Base-by-base conservation (phyloP, 1,140 invertebrate genomes). In the Trypoxylus dichotomus region DNA sequence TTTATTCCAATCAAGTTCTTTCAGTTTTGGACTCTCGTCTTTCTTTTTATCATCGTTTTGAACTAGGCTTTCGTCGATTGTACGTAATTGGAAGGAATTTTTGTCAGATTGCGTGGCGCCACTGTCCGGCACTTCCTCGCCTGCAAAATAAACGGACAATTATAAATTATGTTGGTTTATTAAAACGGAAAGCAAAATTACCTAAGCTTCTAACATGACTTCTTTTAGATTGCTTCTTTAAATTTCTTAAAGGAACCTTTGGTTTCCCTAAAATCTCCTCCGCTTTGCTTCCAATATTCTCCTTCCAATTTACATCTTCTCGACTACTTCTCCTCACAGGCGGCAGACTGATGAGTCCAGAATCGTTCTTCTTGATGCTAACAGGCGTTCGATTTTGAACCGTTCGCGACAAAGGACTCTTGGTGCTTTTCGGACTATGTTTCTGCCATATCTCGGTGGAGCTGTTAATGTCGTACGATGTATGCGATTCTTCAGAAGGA, bases 321-420 rank as follows among this genome's bases (percentile, higher is more conserved):
- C 77, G 63, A 42, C 73, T 79, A 7, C 73, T 41, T 37, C 83
- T 77, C 13, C 88, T 83, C 32, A 89, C 87, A 0, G 88, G 88
- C 68, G 88, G 88, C 79, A 89, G 82, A 77, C 86, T 87, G 76
- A 86, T 86, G 78, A 89, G 83, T 54, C 79, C 82, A n/a, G 41
- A 32, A 78, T 74, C 47, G 13, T 19, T 25, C 74, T 43, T 29
- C 43, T 83, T 77, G n/a, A 73, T n/a, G 37, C 71, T 77, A 41
- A 42, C 32, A 37, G 29, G 43, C 32, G 24, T n/a, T 41, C 58
- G 74, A 27, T 75, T 29, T 19, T 75, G 41, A 13, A 21, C 79
- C 10, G 83, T 77, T 41, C 82, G 43, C 11, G 77, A 63, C 41
- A 79, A 10, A 54, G 79, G 80, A 15, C 68, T 74, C 15, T 68